Percentiles rank a stretch among this genome's conserved stretches.
phyloP scores from a whole-genome alignment of 2,888 invertebrate species.

The Encarsia formosa region DNA sequence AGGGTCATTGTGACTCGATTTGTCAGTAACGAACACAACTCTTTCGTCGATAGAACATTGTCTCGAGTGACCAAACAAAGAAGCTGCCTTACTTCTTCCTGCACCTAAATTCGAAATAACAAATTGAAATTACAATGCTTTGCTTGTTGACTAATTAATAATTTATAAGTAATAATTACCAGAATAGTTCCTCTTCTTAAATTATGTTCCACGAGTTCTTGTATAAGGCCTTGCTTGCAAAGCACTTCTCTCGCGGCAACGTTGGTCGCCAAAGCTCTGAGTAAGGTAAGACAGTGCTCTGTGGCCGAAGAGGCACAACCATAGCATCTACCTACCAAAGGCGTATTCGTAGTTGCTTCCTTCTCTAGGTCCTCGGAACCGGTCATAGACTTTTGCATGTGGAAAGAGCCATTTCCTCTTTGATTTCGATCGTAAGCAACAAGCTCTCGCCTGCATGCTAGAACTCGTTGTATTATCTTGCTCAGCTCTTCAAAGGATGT shows the following conservation, averaged over 20 bases:
- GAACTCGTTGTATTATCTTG: conserved; percentile 82
- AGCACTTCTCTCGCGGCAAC: conserved; percentile 69
- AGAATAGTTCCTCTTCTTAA: conserved; percentile 79
- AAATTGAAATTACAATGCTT: neutral
- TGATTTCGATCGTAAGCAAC: conserved; percentile 87
- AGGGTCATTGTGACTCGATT: conserved; percentile 79
- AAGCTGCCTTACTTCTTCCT: conserved; percentile 84
- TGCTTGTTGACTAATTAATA: neutral
- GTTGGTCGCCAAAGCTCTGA: conserved; percentile 84
- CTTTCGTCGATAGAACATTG: conserved; percentile 75
- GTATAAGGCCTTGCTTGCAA: conserved; percentile 81
- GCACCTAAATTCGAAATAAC: conserved; percentile 60
- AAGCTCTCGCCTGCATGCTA: conserved; percentile 85
- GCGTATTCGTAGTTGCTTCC: conserved; percentile 31
- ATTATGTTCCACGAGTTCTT: conserved; percentile 87
- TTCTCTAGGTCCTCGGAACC: neutral
- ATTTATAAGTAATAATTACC: conserved; percentile 29
- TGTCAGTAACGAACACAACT: conserved; percentile 77
- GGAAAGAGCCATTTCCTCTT: conserved; percentile 55
- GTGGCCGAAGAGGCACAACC: conserved; percentile 88
- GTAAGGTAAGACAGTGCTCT: conserved; percentile 87
- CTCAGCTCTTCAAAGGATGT: conserved; percentile 92
- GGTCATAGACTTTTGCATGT: neutral
- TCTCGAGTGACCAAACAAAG: conserved; percentile 86
- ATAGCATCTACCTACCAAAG: conserved; percentile 67